Base-by-base conservation (phyloP, 2,888 invertebrate genomes). In the Mellilla xanthometata region DNA sequence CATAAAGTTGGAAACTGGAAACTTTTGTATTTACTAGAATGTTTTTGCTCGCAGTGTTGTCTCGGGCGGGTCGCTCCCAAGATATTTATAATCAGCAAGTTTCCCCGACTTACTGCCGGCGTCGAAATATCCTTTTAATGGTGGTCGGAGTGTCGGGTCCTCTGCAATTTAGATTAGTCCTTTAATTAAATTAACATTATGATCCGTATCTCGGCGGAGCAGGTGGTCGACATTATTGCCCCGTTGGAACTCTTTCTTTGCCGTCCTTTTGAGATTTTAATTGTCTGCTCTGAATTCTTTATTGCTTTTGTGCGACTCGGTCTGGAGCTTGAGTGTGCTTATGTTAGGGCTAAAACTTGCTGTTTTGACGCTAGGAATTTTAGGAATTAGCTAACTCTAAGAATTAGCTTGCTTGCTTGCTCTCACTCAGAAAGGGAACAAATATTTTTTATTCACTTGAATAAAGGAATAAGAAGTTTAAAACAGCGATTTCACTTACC, bases 171-270 rank as follows among this genome's bases (percentile, higher is more conserved):
- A 89, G 88, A 89, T 89, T 89, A 89, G 88, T 85, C 87, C 86
- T 87, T 88, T 88, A 89, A 89, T 88, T 89, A 89, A 88, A 89
- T 89, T 88, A 88, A 86, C 88, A 87, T 89, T 87, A 89, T 86
- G 86, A 88, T 88, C 83, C 84, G 83, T 83, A 88, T 88, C 87
- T 83, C 71, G 52, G 58, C 63, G 78, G 72, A 80, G 81, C 87
- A 87, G 87, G 87, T 88, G 87, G 85, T 78, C 74, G 74, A 68
- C 76, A 72, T 77, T 82, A 86, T 85, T 83, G 81, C 81, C 66
- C 71, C 55, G 68, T 69, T 72, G 70, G 65, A 76, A 78, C 74
- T 79, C 80, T 78, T 81, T 80, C 71, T 75, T 68, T 69, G 59
- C 60, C 68, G 67, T 63, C 58, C 65, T 68, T 68, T 62, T 59